phyloP scores from a whole-genome alignment of 2,888 invertebrate species.

The Terebella lapidaria region DNA sequence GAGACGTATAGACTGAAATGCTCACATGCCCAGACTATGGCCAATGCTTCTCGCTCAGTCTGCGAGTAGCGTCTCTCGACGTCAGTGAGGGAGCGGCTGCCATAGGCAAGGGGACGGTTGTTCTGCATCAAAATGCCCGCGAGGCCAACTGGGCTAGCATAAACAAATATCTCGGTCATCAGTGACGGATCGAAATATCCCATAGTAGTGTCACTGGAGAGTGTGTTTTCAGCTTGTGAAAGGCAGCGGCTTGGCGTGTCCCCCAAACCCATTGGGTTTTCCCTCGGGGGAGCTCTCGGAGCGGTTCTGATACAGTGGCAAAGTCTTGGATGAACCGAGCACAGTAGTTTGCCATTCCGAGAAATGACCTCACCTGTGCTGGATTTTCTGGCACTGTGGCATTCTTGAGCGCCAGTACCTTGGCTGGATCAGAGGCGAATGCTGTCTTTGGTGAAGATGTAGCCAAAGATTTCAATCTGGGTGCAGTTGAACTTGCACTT shows the following conservation, averaged over 20 bases:
- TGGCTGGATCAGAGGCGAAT: conserved; percentile 21
- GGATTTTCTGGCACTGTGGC: conserved; percentile 21
- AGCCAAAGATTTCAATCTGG: background rate
- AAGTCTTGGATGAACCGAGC: conserved; percentile 27
- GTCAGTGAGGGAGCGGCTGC: background rate
- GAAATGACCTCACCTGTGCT: conserved; percentile 25
- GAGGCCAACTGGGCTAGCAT: conserved; percentile 28
- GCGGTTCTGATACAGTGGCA: conserved; percentile 24
- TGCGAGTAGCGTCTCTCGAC: conserved; percentile 5
- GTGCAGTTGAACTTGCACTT: conserved; percentile 14
- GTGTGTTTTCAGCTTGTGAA: conserved; percentile 13
- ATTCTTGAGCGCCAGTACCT: conserved; percentile 24
- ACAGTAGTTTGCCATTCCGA: conserved; percentile 28
- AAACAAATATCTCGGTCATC: conserved; percentile 20
- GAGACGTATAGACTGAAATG: conserved; percentile 5
- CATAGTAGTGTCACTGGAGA: conserved; percentile 9
- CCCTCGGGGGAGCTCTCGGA: conserved; percentile 25
- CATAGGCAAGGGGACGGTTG: background rate
- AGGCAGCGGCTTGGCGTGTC: conserved; percentile 18
- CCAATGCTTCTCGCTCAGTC: conserved; percentile 8
- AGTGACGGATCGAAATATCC: conserved; percentile 22
- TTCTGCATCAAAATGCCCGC: conserved; percentile 27
- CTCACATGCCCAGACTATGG: conserved; percentile 4
- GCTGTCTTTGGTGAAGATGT: conserved; percentile 7
- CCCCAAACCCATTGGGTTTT: conserved; percentile 24